Evolutionary conservation across 1,140 invertebrate genomes (phyloP).

Genomic region (Phthorimaea operculella): DNA sequence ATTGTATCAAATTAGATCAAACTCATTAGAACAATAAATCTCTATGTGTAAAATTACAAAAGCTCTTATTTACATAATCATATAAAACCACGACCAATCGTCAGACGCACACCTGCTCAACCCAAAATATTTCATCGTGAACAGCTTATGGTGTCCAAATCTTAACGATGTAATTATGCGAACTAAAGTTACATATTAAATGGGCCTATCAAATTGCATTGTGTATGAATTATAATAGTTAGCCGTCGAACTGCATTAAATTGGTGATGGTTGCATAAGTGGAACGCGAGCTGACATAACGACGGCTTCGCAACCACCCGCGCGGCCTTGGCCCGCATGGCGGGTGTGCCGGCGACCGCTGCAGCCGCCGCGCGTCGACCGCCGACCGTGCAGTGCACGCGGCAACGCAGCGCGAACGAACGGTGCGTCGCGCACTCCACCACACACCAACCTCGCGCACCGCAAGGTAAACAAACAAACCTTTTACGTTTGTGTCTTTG

Average conservation of each 20-base stretch:
- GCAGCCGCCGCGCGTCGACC: slow-evolving; percentile 22
- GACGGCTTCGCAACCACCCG: slow-evolving; percentile 55
- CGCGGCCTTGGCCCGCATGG: slow-evolving; percentile 55
- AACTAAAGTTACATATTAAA: too few relatives aligned
- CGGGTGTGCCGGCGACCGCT: slow-evolving; percentile 10
- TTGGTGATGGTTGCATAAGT: slow-evolving; percentile 59
- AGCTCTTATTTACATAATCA: too few relatives aligned
- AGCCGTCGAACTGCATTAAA: slow-evolving; percentile 57
- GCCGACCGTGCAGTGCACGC: slow-evolving; percentile 3
- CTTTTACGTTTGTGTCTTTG: neutral
- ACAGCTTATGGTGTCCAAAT: too few relatives aligned
- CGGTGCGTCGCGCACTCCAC: neutral
- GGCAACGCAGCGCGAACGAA: neutral
- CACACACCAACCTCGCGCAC: neutral
- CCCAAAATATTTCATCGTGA: too few relatives aligned
- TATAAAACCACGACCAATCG: too few relatives aligned
- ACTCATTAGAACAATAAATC: too few relatives aligned
- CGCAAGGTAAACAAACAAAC: slow-evolving; percentile 4
- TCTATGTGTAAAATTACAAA: too few relatives aligned
- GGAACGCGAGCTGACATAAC: slow-evolving; percentile 64
- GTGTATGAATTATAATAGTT: slow-evolving; percentile 17
- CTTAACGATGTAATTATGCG: too few relatives aligned
- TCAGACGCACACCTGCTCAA: too few relatives aligned
- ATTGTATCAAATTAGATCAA: neutral
- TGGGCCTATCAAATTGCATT: slow-evolving; percentile 11